These are phyloP conservation scores for Helleia helle DNA, from an alignment of 2,888 invertebrate species.

Conservation along the genomic window DNA sequence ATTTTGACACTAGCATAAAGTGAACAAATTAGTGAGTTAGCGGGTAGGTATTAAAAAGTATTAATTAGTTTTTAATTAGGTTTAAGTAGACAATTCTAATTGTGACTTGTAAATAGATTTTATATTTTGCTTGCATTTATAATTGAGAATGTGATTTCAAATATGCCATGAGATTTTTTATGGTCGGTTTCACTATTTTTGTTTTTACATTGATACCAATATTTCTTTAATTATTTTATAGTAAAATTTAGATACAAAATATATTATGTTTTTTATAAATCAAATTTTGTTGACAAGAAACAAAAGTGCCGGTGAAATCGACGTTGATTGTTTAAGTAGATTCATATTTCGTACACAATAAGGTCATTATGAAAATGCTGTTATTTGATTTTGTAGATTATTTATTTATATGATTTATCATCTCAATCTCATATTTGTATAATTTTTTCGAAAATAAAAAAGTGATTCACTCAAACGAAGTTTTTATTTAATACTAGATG, in stretches of 20 bases:
- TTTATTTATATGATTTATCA: slow-evolving; percentile 16
- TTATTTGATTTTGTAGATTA: slow-evolving; percentile 15
- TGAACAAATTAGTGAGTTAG: slow-evolving; percentile 11
- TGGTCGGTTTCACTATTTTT: slow-evolving; percentile 9
- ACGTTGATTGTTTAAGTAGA: no score
- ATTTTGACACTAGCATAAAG: slow-evolving; percentile 12
- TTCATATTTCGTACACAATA: no score
- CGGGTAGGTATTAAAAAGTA: slow-evolving; percentile 45
- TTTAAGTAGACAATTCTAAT: slow-evolving; percentile 52
- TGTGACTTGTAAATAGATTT: slow-evolving; percentile 23
- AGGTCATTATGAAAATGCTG: neutral
- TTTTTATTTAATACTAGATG: slow-evolving; percentile 12
- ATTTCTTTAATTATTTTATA: neutral
- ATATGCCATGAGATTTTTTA: slow-evolving; percentile 9
- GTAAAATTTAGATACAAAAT: neutral
- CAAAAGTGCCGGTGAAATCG: no score
- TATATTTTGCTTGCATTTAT: slow-evolving; percentile 28
- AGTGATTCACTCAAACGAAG: slow-evolving; percentile 8
- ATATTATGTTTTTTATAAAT: neutral
- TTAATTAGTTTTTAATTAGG: slow-evolving; percentile 53
- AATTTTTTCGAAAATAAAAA: slow-evolving; percentile 14
- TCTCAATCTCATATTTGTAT: slow-evolving; percentile 12
- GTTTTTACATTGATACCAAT: neutral
- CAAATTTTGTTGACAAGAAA: neutral
- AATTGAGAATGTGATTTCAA: slow-evolving; percentile 27